Evolutionary conservation across 2,113 vertebrate species (phyloP).

Genomic region (Girardinichthys multiradiatus): DNA sequence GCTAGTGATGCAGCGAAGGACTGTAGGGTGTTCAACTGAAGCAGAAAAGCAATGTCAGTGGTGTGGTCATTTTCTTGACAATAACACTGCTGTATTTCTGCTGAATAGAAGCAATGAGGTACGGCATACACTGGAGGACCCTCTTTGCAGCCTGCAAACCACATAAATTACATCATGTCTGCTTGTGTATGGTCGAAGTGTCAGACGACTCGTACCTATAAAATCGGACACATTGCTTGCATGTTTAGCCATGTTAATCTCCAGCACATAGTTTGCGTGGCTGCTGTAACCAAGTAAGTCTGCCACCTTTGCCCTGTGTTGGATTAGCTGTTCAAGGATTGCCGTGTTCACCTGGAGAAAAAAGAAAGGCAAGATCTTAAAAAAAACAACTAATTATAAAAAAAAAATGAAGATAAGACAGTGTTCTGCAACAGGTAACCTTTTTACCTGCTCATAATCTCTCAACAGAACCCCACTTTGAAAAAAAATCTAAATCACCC

Average conservation of each 20-base stretch:
- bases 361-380: slow-evolving; percentile 14
- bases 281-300: slow-evolving; percentile 88
- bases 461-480: neutral
- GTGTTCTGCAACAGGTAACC: too few species aligned
- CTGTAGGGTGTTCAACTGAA: too few species aligned
- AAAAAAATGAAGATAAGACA: neutral
- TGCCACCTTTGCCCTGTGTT: slow-evolving; percentile 86
- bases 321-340: slow-evolving; percentile 89
- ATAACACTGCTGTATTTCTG: too few species aligned
- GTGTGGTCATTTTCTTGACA: too few species aligned
- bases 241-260: slow-evolving; percentile 93
- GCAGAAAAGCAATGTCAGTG: too few species aligned
- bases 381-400: neutral
- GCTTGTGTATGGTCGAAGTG: neutral
- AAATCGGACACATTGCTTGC: slow-evolving; percentile 84
- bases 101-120: too few species aligned
- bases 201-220: slow-evolving; percentile 82
- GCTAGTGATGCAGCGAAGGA: too few species aligned
- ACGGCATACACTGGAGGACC: too few species aligned
- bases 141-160: too few species aligned
- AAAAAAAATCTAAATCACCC: too few species aligned
- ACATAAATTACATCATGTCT: neutral
- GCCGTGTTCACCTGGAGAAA: slow-evolving; percentile 85
- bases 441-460: neutral
- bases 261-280: slow-evolving; percentile 92